phyloP scores from a whole-genome alignment of 2,113 vertebrate species.

The Numida meleagris region DNA sequence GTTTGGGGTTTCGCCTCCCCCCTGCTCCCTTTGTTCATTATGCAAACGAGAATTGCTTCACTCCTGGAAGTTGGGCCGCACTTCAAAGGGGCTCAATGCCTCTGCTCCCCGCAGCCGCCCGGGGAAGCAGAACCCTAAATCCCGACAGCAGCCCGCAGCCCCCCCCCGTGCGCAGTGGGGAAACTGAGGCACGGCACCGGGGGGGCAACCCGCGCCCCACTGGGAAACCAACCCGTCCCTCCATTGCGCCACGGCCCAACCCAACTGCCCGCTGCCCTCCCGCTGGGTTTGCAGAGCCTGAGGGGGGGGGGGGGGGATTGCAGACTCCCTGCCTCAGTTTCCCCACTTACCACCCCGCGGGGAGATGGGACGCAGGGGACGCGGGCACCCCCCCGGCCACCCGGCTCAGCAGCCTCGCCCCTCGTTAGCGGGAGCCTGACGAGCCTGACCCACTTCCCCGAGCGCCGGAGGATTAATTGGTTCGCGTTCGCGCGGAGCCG shows the following conservation, averaged over 20 bases:
- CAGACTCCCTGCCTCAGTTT: slow-evolving; percentile 34
- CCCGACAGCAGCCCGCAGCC: background rate
- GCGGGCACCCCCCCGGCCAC: background rate
- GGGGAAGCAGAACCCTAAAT: background rate
- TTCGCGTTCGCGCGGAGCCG: slow-evolving; percentile 49
- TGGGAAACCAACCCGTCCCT: slow-evolving; percentile 1
- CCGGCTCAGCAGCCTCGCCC: slow-evolving; percentile 39
- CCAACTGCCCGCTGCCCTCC: slow-evolving; percentile 6
- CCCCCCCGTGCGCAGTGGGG: background rate
- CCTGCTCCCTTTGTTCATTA: slow-evolving; percentile 52
- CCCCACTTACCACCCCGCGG: slow-evolving; percentile 48
- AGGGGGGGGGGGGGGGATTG: background rate
- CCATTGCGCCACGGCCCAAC: slow-evolving; percentile 45
- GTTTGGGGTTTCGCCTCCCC: slow-evolving; percentile 40
- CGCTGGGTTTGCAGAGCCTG: background rate
- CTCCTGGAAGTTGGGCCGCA: slow-evolving; percentile 42
- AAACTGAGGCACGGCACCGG: background rate
- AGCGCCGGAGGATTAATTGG: slow-evolving; percentile 63
- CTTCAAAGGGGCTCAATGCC: slow-evolving; percentile 45
- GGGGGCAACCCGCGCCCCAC: background rate
- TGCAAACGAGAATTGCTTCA: slow-evolving; percentile 53
- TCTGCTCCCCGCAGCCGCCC: background rate
- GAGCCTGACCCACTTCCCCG: slow-evolving; percentile 69
- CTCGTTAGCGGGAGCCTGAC: slow-evolving; percentile 61
- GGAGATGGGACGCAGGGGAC: background rate